Conservation (phyloP, 1,140 invertebrate species). For the Drosophila dunni region DNA sequence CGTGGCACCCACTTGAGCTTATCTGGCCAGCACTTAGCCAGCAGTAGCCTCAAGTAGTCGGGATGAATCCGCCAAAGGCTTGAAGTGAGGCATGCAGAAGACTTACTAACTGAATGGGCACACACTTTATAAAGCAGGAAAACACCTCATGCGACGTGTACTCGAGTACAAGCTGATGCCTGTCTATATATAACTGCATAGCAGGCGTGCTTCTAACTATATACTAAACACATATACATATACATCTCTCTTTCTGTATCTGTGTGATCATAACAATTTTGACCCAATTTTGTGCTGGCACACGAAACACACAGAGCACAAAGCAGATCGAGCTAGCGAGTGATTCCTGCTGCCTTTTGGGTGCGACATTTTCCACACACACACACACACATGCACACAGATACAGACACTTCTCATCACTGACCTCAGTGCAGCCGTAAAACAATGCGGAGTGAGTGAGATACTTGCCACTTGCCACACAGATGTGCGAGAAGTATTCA, state of each 20-base stretch:
- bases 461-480: slow-evolving; percentile 4
- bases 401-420: slow-evolving; percentile 48
- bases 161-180: slow-evolving; percentile 40
- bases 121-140: slow-evolving; percentile 67
- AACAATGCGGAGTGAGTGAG: slow-evolving; percentile 47
- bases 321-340: slow-evolving; percentile 32
- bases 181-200: slow-evolving; percentile 77
- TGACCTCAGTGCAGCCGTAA: slow-evolving; percentile 75
- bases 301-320: slow-evolving; percentile 53
- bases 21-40: slow-evolving; percentile 40
- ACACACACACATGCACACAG: no score
- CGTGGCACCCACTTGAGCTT: slow-evolving; percentile 69
- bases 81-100: slow-evolving; percentile 52
- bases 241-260: slow-evolving; percentile 31
- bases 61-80: slow-evolving; percentile 14
- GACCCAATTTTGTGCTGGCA: slow-evolving; percentile 71
- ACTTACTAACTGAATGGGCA: slow-evolving; percentile 65
- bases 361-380: slow-evolving; percentile 23
- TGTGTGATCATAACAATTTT: slow-evolving; percentile 83
- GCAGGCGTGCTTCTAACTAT: slow-evolving; percentile 45
- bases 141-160: slow-evolving; percentile 59
- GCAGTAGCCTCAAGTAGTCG: not conserved
- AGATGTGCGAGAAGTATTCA: slow-evolving; percentile 22
- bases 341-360: slow-evolving; percentile 46
- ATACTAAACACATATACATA: not conserved